Percentiles rank a stretch among this genome's conserved stretches.
Evolutionary conservation across 1,140 invertebrate species (phyloP).

Genomic region (Brachystomella parvula): DNA sequence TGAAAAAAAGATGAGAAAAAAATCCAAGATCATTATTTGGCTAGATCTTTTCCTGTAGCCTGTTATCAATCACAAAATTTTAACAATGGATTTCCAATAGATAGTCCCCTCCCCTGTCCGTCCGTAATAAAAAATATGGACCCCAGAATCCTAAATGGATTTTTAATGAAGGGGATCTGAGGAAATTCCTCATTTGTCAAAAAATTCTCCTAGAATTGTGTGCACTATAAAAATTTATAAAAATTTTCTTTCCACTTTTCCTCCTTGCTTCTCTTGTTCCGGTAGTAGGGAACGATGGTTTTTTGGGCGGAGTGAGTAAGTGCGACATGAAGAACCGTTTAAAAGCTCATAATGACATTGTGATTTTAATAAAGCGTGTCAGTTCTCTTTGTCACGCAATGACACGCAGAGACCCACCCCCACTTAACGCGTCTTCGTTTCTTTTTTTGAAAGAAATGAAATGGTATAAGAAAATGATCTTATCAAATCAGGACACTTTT

Average conservation of each 20-base stretch:
- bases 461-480: conserved; percentile 3
- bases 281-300: too few relatives aligned
- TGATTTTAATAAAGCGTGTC: conserved; percentile 13
- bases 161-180: neutral
- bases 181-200: conserved; percentile 3
- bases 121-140: too few relatives aligned
- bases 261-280: too few relatives aligned
- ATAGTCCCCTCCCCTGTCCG: too few relatives aligned
- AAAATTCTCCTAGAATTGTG: neutral
- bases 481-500: neutral
- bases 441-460: neutral
- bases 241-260: too few relatives aligned
- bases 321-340: conserved; percentile 11
- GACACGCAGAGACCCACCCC: neutral
- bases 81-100: neutral
- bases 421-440: neutral
- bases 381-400: conserved; percentile 7
- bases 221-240: too few relatives aligned
- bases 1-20: too few relatives aligned
- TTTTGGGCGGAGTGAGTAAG: too few relatives aligned
- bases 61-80: conserved; percentile 1
- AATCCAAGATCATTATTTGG: conserved; percentile 8
- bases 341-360: conserved; percentile 10
- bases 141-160: conserved; percentile 9
- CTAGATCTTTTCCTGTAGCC: neutral